phyloP scores from a whole-genome alignment of 2,888 invertebrate genomes.

The Netelia melanura region DNA sequence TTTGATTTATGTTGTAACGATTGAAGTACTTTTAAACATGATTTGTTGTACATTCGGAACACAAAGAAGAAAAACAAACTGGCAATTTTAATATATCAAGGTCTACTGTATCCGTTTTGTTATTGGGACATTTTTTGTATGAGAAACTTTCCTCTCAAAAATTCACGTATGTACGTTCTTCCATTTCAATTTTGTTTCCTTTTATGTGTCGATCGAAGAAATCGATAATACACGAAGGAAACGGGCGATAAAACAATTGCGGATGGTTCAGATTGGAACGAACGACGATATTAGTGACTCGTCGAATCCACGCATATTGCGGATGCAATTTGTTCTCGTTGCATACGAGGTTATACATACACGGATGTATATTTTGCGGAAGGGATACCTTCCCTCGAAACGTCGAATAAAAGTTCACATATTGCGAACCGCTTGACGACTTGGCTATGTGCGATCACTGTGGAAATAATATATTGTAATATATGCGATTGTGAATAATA shows the following conservation, averaged over 20 bases:
- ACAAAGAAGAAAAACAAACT: neutral
- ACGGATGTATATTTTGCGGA: neutral
- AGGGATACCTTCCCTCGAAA: slow-evolving; percentile 12
- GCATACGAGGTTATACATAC: neutral
- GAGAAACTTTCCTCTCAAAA: neutral
- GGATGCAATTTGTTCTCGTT: slow-evolving; percentile 31
- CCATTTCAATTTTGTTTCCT: neutral
- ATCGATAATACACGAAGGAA: neutral
- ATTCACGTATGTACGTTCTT: neutral
- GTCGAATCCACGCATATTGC: slow-evolving; percentile 24
- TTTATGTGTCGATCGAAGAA: neutral
- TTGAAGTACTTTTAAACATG: neutral
- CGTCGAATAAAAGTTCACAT: slow-evolving; percentile 27
- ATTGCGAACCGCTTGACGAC: slow-evolving; percentile 14
- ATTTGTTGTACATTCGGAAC: neutral
- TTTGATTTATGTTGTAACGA: slow-evolving; percentile 6
- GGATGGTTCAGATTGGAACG: slow-evolving; percentile 22
- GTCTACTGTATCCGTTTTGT: neutral
- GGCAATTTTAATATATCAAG: neutral
- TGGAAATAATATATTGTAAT: slow-evolving; percentile 6
- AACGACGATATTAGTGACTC: slow-evolving; percentile 19
- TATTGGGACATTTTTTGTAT: neutral
- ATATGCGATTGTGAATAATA: slow-evolving; percentile 26
- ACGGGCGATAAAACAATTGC: slow-evolving; percentile 5
- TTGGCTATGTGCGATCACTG: neutral